Evolutionary conservation across 2,113 vertebrate species (phyloP).

Genomic region (Ptyas mucosa): DNA sequence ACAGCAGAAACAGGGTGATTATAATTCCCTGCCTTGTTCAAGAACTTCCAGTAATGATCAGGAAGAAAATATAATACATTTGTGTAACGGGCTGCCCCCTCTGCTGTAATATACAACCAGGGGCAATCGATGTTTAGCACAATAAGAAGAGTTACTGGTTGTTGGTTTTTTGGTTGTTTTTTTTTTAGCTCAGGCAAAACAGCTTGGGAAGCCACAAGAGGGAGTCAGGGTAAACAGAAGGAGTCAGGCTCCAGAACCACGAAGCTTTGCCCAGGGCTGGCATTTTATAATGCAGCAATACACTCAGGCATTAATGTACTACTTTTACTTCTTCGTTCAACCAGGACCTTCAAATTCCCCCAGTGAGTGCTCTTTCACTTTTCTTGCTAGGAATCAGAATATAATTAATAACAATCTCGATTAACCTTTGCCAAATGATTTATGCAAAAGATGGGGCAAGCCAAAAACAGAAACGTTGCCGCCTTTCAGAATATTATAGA

Average conservation of each 20-base stretch:
- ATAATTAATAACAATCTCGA: slow-evolving; percentile 48
- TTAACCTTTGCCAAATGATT: slow-evolving; percentile 53
- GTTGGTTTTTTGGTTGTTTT: slow-evolving; percentile 44
- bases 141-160: slow-evolving; percentile 75
- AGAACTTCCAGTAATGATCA: slow-evolving; percentile 82
- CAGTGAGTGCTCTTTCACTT: slow-evolving; percentile 31
- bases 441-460: slow-evolving; percentile 26
- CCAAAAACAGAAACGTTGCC: slow-evolving; percentile 26
- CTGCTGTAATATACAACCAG: slow-evolving; percentile 78
- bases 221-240: slow-evolving; percentile 65
- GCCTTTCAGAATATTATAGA: slow-evolving; percentile 43
- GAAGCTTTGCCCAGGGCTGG: slow-evolving; percentile 59
- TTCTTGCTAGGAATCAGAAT: slow-evolving; percentile 33
- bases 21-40: slow-evolving; percentile 76
- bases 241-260: slow-evolving; percentile 53
- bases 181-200: slow-evolving; percentile 63
- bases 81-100: slow-evolving; percentile 72
- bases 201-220: slow-evolving; percentile 72
- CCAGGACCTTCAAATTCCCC: slow-evolving; percentile 34
- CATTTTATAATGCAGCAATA: slow-evolving; percentile 51
- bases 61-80: slow-evolving; percentile 77
- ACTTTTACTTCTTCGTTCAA: slow-evolving; percentile 55
- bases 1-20: slow-evolving; percentile 64
- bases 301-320: slow-evolving; percentile 9
- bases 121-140: slow-evolving; percentile 74